These are phyloP conservation scores for Holcopasites calliopsidis DNA, from an alignment of 1,140 invertebrate genomes.

Conservation along the genomic window DNA sequence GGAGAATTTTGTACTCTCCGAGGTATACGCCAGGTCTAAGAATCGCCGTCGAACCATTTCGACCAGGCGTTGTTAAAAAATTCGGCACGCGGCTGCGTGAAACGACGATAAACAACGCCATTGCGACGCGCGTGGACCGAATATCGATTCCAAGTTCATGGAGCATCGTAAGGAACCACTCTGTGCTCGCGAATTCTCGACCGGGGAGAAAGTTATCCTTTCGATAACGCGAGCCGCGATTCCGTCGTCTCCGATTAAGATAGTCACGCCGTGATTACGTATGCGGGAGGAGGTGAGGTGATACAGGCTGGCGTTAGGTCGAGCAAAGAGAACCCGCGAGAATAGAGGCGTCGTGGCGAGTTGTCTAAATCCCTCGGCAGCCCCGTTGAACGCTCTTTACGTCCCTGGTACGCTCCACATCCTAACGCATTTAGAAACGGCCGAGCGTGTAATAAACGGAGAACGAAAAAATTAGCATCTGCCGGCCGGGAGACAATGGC, in stretches of 20 bases:
- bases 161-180: background rate
- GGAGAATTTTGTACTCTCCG: too few relatives aligned
- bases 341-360: constrained; percentile 1
- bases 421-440: constrained; percentile 73
- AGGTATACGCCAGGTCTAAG: too few relatives aligned
- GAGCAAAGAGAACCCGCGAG: background rate
- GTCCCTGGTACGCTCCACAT: constrained; percentile 74
- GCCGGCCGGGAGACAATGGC: constrained; percentile 73
- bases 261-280: constrained; percentile 36
- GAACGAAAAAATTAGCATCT: constrained; percentile 76
- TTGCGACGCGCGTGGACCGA: constrained; percentile 12
- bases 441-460: constrained; percentile 74
- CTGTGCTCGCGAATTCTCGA: background rate
- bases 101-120: constrained; percentile 31
- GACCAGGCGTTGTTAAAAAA: constrained; percentile 2
- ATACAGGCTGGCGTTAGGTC: constrained; percentile 24
- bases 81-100: constrained; percentile 13
- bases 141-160: constrained; percentile 35
- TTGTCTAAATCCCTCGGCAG: too few relatives aligned
- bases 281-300: constrained; percentile 21
- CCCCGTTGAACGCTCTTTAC: background rate
- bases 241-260: constrained; percentile 54
- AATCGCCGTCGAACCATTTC: constrained; percentile 15
- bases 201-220: constrained; percentile 49
- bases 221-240: constrained; percentile 7